Base-by-base conservation (phyloP, 2,888 invertebrate genomes). In the Fragum sueziense region DNA sequence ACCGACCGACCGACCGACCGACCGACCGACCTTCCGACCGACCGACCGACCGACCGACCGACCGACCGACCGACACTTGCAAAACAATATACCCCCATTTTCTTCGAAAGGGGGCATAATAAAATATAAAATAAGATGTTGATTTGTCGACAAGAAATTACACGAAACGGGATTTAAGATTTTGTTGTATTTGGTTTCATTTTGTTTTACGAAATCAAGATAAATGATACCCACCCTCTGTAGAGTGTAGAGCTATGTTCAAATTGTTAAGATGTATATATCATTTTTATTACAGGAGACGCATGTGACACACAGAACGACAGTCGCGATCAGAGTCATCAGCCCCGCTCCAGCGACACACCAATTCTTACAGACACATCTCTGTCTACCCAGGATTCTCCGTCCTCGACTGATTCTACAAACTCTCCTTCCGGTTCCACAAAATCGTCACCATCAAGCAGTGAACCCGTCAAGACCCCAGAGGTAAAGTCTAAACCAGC, bases 341-440 rank as follows among this genome's bases (percentile, higher is more conserved):
- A 17, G 11, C 41, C 17, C 41, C 41, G 17, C 11, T 41, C 41
- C 41, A 41, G 41, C 41, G 41, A 41, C 41, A 41, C 41, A 17
- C 17, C 41, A 9, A 41, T 9, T 41, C 17, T 41, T 41, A 41
- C 41, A 41, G 41, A 41, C 41, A 11, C 41, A 41, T 41, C 41
- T 41, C 41, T 17, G 11, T 9, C 11, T 14, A 11, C 41, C 41
- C n/a, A n/a, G n/a, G 17, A 11, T 17, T 41, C 41, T 41, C 41
- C 41, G 17, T 14, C 9, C 9, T 41, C 41, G 17, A 41, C 41
- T 41, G 41, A 17, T 41, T 17, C 41, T 17, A 41, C 41, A 9
- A 41, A 85, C 4, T 81, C 85, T 20, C 77, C 86, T 20, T 59
- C 81, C 11, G 73, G 77, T 2, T 80, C 79, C 20, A 76, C 70